A percentile compares a stretch with the other conserved stretches of the same genome.
Evolutionary conservation across 2,113 vertebrate species (phyloP).

Genomic region (Callospermophilus lateralis): DNA sequence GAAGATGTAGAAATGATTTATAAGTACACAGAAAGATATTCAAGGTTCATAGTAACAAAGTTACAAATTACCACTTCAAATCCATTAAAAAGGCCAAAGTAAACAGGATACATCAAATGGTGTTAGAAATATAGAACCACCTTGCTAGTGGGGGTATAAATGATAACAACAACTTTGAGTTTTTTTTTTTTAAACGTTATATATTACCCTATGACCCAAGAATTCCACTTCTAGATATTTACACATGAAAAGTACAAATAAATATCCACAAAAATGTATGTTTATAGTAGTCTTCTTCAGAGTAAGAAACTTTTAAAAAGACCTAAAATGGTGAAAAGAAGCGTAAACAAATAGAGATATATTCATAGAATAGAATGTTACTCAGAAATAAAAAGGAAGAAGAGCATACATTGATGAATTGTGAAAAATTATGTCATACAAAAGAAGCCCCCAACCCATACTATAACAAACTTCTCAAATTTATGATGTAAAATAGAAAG

Average conservation of each 20-base stretch:
- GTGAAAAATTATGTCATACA: not conserved
- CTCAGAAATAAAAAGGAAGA: not conserved
- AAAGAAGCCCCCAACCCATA: not conserved
- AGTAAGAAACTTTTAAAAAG: conserved; percentile 15
- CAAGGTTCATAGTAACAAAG: not conserved
- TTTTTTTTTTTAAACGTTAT: not conserved
- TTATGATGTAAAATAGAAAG: not conserved
- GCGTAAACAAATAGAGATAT: not conserved
- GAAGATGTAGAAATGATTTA: not conserved
- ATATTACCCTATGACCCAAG: not conserved
- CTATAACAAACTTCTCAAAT: not conserved
- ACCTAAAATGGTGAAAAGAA: not conserved
- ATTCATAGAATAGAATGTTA: not conserved
- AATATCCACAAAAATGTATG: not conserved
- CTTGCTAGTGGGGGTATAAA: not conserved
- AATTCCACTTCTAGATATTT: not conserved
- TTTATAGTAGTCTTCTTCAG: not conserved
- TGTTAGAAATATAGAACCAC: not conserved
- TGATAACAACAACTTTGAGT: not conserved
- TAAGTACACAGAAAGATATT: not conserved
- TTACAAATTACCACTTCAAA: not conserved
- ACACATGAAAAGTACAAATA: conserved; percentile 8
- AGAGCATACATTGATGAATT: not conserved
- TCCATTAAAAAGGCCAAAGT: not conserved
- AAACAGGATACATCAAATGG: not conserved